Evolutionary conservation across 2,888 invertebrate species (phyloP).

Genomic region (Diplolepis rosae): DNA sequence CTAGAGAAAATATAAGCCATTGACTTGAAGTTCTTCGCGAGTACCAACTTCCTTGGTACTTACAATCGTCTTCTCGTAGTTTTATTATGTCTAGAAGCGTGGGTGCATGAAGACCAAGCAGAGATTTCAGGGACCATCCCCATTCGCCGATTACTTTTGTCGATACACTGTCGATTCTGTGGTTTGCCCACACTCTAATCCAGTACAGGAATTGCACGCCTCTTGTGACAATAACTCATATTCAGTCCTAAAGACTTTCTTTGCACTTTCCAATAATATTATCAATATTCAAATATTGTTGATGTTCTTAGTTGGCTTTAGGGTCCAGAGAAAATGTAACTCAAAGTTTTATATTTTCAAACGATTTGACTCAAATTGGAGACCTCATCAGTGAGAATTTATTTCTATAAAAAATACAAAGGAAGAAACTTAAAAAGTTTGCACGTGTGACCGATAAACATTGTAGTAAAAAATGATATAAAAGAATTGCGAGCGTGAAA

Average conservation of each 20-base stretch:
- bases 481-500: too few relatives aligned
- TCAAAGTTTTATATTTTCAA: too few relatives aligned
- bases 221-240: slow-evolving; percentile 22
- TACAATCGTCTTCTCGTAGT: slow-evolving; percentile 67
- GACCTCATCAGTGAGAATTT: too few relatives aligned
- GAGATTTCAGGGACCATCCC: slow-evolving; percentile 59
- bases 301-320: too few relatives aligned
- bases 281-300: too few relatives aligned
- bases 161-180: slow-evolving; percentile 46
- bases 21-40: neutral
- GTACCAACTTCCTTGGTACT: slow-evolving; percentile 66
- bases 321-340: too few relatives aligned
- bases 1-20: too few relatives aligned
- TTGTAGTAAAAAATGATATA: too few relatives aligned
- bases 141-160: slow-evolving; percentile 60
- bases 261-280: slow-evolving; percentile 8
- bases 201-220: slow-evolving; percentile 15
- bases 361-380: too few relatives aligned
- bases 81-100: slow-evolving; percentile 71
- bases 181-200: slow-evolving; percentile 42
- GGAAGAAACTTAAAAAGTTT: too few relatives aligned
- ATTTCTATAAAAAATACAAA: too few relatives aligned
- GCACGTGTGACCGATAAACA: too few relatives aligned
- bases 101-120: slow-evolving; percentile 59
- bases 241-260: slow-evolving; percentile 21